Evolutionary conservation across 2,888 invertebrate genomes (phyloP), one percentile per base, ranked within the genome.

Genomic region (Polyommatus icarus): DNA sequence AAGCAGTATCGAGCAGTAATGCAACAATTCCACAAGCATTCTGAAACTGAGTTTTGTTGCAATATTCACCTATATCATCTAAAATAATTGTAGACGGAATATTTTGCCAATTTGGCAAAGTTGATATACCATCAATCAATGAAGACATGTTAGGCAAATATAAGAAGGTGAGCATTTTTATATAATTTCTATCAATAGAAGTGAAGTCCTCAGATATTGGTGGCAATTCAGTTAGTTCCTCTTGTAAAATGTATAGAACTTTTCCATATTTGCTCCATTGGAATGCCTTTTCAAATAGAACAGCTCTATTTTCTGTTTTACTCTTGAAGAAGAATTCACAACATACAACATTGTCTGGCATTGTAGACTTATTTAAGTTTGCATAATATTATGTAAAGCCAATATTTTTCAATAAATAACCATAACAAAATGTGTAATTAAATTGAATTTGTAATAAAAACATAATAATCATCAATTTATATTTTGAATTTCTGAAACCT

Each of bases 101-200:
- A 83, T 84, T 88, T 82, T 91, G 86, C 94, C 94, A 93, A 76
- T 88, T 84, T 1, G 90, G 87, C 79, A 94, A 82, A 59, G 88
- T 85, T 50, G 88, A 85, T 78, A 93, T 79, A 82, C 88, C 89
- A 82, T 92, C 92, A 79, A 92, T 80, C 7, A 93, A 82, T n/a
- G 88, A 84, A 76, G 89, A 85, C 75, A 90, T 80, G 78, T 82
- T 87, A 73, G 87, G 87, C 61, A 88, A 89, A 86, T 94, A 93
- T 15, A 94, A 81, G 83, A 94, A 93, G 82, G 88, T 91, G 29
- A 94, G 89, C 91, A 93, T 90, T 85, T 92, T 93, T 87, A 93
- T 89, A 77, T 89, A 92, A 82, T 90, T 87, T 80, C 88, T 87
- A 76, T 89, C 90, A 1, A 90, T 80, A 76, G 84, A 84, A 81